Evolutionary conservation across 2,797 vertebrate species (phyloP).

Genomic region (Alca torda): DNA sequence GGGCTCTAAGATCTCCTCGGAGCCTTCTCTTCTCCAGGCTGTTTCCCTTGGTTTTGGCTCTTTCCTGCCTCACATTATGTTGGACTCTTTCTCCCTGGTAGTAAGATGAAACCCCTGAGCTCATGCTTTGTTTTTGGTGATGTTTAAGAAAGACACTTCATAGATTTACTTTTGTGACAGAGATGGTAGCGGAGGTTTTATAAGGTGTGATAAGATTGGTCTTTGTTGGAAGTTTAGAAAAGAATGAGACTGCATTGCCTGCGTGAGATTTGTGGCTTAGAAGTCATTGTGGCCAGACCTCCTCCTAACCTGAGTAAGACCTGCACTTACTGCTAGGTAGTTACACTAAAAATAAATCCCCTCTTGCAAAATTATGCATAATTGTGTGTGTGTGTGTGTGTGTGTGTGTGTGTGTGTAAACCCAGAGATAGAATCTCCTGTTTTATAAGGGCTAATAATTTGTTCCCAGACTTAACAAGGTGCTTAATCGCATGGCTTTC

Average conservation of each 20-base stretch:
- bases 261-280: not conserved
- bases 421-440: not conserved
- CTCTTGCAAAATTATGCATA: not conserved
- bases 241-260: not conserved
- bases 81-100: not conserved
- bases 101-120: not conserved
- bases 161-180: not conserved
- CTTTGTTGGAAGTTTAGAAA: not conserved
- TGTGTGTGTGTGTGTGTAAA: not conserved
- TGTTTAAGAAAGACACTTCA: no score
- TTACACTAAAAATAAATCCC: not conserved
- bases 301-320: not conserved
- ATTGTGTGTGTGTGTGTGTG: not conserved
- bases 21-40: not conserved
- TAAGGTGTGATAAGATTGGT: rapidly evolving
- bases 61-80: not conserved
- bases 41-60: not conserved
- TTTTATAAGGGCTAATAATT: conserved; percentile 41
- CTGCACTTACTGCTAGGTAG: not conserved
- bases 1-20: not conserved
- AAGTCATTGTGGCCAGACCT: not conserved
- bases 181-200: not conserved
- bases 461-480: conserved; percentile 45
- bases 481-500: conserved; percentile 3
- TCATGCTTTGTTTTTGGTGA: not conserved